Percentiles rank a stretch among this genome's conserved stretches.
Conservation (phyloP, 2,888 invertebrate species). For the Habroteleia sp. region DNA sequence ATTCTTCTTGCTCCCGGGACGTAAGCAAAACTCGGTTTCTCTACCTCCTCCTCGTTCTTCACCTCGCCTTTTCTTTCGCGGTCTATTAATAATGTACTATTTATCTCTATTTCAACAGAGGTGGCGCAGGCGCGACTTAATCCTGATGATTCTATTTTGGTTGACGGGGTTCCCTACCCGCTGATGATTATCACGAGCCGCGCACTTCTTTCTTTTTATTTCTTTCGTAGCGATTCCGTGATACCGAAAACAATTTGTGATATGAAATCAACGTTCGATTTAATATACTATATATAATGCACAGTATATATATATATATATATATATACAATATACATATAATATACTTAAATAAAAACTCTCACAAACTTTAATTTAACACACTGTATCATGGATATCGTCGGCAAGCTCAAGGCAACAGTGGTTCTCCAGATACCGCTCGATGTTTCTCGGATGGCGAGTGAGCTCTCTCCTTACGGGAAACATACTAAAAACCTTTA, state of each 20-base stretch:
- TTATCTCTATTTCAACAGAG: slow-evolving; percentile 64
- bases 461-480: too few species aligned
- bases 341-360: too few species aligned
- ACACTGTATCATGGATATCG: too few species aligned
- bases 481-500: too few species aligned
- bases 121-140: slow-evolving; percentile 64
- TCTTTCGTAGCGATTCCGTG: slow-evolving; percentile 36
- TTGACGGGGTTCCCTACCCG: slow-evolving; percentile 57
- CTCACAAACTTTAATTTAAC: too few species aligned
- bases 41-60: slow-evolving; percentile 65
- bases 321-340: too few species aligned
- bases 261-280: not conserved
- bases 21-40: slow-evolving; percentile 72
- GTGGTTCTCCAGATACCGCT: too few species aligned
- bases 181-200: slow-evolving; percentile 48
- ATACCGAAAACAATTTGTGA: slow-evolving; percentile 52
- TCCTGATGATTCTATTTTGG: slow-evolving; percentile 65
- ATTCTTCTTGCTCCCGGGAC: slow-evolving; percentile 69
- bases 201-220: slow-evolving; percentile 20
- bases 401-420: too few species aligned
- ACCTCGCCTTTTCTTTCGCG: slow-evolving; percentile 67
- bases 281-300: too few species aligned
- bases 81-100: slow-evolving; percentile 67
- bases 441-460: too few species aligned
- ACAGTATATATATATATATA: too few species aligned